These are phyloP conservation scores for Drosophila tsacasi DNA, from an alignment of 1,140 invertebrate species.

Conservation along the genomic window DNA sequence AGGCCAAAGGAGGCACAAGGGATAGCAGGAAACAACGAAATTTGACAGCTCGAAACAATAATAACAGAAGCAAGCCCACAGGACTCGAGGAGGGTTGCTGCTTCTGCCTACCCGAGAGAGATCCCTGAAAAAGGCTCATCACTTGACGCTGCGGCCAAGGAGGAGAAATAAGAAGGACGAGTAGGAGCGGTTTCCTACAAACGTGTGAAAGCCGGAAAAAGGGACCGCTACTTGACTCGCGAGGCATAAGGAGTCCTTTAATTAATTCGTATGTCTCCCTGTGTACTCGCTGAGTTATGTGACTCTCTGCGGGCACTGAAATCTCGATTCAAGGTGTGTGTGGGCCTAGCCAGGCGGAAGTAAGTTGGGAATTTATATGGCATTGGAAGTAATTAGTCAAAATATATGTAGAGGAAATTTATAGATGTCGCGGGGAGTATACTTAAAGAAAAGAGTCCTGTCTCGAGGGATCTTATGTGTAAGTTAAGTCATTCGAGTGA, in stretches of 20 bases:
- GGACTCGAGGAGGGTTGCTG: conserved; percentile 50
- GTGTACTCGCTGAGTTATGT: conserved; percentile 63
- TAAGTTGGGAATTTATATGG: conserved; percentile 71
- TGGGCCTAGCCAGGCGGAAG: conserved; percentile 56
- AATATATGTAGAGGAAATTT: conserved; percentile 49
- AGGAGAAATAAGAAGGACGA: conserved; percentile 21
- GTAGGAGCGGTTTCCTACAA: conserved; percentile 30
- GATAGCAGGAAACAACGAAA: conserved; percentile 52
- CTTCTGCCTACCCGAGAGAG: not conserved
- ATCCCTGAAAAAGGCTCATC: conserved; percentile 60
- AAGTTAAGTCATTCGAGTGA: not conserved
- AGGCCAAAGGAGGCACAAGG: conserved; percentile 18
- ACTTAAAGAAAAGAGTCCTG: not conserved
- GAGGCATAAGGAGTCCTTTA: conserved; percentile 49
- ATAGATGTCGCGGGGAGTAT: conserved; percentile 12
- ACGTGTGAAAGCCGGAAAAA: conserved; percentile 74
- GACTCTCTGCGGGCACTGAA: conserved; percentile 65
- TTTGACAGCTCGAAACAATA: conserved; percentile 79
- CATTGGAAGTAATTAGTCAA: conserved; percentile 69
- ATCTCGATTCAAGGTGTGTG: conserved; percentile 44
- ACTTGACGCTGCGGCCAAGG: conserved; percentile 69
- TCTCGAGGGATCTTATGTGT: not conserved
- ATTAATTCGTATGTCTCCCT: conserved; percentile 76
- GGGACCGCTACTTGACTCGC: conserved; percentile 65
- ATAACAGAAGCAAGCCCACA: conserved; percentile 52